These are phyloP conservation scores for Aphelinus atriplicis DNA, from an alignment of 1,140 invertebrate genomes.

Conservation along the genomic window DNA sequence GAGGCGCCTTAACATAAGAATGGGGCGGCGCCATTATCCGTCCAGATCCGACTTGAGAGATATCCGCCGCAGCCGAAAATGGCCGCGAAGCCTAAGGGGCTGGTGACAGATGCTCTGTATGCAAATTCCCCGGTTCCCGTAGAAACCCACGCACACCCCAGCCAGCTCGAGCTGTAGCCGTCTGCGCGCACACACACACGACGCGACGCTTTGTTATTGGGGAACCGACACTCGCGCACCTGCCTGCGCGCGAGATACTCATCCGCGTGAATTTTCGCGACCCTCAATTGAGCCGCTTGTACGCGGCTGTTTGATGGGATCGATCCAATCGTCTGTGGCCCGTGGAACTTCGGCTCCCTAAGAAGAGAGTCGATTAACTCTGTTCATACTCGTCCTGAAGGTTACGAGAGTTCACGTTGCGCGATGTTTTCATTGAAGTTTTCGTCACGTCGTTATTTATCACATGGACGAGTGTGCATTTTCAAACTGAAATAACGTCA, in stretches of 20 bases:
- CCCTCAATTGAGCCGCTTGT: no score
- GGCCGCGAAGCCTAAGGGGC: constrained; percentile 60
- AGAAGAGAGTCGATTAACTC: no score
- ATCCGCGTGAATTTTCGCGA: no score
- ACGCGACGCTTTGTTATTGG: constrained; percentile 40
- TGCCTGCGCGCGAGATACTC: background rate
- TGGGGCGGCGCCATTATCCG: constrained; percentile 60
- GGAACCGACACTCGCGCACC: background rate
- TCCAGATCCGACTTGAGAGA: constrained; percentile 60
- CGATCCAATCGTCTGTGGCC: background rate
- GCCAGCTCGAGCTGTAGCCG: constrained; percentile 39
- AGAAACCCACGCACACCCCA: constrained; percentile 45
- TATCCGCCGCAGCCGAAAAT: constrained; percentile 61
- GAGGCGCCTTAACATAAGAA: constrained; percentile 61
- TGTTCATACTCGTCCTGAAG: no score
- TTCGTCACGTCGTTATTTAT: no score
- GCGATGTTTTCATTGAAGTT: no score
- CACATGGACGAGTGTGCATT: no score
- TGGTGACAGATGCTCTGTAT: constrained; percentile 67
- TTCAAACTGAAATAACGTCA: no score
- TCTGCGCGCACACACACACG: constrained; percentile 50
- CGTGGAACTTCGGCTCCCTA: no score
- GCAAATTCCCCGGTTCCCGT: constrained; percentile 62
- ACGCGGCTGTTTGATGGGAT: background rate
- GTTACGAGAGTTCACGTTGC: no score